Percentiles rank a stretch among this genome's conserved stretches.
Evolutionary conservation across 2,113 vertebrate species (phyloP).

Genomic region (Drymodes brunneopygia): DNA sequence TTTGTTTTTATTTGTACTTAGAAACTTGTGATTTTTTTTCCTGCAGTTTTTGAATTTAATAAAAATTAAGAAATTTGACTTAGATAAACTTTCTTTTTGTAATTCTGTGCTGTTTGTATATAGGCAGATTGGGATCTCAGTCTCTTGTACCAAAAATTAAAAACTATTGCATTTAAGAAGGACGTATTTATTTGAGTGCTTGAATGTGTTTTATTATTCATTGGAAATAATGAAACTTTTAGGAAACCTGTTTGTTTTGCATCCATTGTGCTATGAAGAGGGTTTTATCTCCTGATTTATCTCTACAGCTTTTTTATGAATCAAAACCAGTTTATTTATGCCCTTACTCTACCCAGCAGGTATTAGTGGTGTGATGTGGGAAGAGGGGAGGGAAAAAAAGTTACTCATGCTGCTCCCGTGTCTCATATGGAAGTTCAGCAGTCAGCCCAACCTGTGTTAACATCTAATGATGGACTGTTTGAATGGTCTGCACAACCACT

Average conservation of each 20-base stretch:
- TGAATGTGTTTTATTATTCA: conserved; percentile 21
- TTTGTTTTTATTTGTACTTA: conserved; percentile 60
- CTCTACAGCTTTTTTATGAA: not conserved
- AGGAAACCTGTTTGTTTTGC: not conserved
- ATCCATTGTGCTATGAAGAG: not conserved
- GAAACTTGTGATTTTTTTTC: conserved; percentile 47
- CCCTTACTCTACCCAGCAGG: not conserved
- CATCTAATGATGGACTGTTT: not conserved
- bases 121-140: conserved; percentile 18
- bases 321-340: not conserved
- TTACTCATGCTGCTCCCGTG: not conserved
- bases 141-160: conserved; percentile 30
- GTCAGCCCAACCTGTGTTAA: not conserved
- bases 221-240: not conserved
- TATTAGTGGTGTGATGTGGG: not conserved
- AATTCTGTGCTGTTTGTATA: conserved; percentile 50
- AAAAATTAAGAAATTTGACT: conserved; percentile 53
- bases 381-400: not conserved
- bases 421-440: not conserved
- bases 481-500: not conserved
- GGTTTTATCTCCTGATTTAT: not conserved
- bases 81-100: conserved; percentile 47
- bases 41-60: conserved; percentile 60
- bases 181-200: not conserved
- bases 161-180: conserved; percentile 1